Conservation (phyloP, 2,888 invertebrate genomes). For the Hirtodrosophila duncani region DNA sequence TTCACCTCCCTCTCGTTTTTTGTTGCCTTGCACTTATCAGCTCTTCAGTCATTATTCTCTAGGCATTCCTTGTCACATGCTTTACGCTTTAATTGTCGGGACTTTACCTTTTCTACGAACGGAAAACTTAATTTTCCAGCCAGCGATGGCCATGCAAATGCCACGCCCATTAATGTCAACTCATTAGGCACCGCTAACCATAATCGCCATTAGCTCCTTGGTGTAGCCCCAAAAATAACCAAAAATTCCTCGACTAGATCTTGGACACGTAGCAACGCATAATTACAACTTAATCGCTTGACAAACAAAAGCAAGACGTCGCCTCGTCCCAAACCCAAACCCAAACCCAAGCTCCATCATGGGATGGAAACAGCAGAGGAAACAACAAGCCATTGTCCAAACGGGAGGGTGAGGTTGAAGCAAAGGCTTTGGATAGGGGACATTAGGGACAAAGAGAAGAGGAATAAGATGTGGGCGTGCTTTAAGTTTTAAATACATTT, state of each 20-base stretch:
- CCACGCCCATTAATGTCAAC: constrained; percentile 48
- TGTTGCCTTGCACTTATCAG: too few species aligned
- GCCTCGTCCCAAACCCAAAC: constrained; percentile 43
- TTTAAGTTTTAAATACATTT: constrained; percentile 44
- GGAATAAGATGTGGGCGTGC: constrained; percentile 35
- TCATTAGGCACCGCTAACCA: constrained; percentile 58
- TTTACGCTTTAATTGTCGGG: too few species aligned
- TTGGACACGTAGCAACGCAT: constrained; percentile 63
- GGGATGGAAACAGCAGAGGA: background rate
- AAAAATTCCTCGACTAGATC: constrained; percentile 17
- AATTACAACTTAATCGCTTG: constrained; percentile 69
- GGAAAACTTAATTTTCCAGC: too few species aligned
- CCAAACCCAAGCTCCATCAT: constrained; percentile 16
- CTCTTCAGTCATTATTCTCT: too few species aligned
- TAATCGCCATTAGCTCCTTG: constrained; percentile 49
- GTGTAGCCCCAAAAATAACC: constrained; percentile 17
- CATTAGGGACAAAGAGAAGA: constrained; percentile 15
- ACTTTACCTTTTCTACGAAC: too few species aligned
- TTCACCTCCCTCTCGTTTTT: background rate
- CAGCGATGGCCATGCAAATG: constrained; percentile 7
- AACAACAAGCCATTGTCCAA: too few species aligned
- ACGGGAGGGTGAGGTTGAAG: too few species aligned
- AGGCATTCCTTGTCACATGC: too few species aligned
- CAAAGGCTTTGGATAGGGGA: too few species aligned
- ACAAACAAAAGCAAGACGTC: constrained; percentile 66